Conservation (phyloP, 2,797 vertebrate species). For the Phaenicophaeus curvirostris region DNA sequence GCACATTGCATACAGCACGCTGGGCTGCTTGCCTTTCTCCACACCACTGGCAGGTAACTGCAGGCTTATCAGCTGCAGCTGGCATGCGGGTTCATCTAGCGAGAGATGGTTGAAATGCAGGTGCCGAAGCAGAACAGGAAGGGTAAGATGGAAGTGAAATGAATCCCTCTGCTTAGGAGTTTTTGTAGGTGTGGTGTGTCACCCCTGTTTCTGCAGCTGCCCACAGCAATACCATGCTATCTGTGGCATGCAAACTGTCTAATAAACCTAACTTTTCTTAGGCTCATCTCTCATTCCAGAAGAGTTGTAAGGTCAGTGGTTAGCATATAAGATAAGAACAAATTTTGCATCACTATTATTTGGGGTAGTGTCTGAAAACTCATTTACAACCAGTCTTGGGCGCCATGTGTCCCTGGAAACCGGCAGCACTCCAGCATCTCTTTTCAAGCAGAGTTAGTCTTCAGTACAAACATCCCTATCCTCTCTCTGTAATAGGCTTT, state of each 20-base stretch:
- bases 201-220: not conserved
- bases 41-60: not conserved
- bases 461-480: not conserved
- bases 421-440: not conserved
- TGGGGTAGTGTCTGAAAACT: not conserved
- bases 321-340: not conserved
- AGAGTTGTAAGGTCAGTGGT: not conserved
- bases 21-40: accelerated
- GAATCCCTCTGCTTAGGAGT: accelerated
- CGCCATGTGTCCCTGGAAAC: not conserved
- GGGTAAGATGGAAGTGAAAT: not conserved
- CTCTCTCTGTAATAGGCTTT: not conserved
- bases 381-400: not conserved
- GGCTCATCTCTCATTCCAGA: not conserved
- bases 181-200: not conserved
- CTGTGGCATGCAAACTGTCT: not conserved
- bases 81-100: accelerated
- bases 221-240: not conserved
- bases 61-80: not conserved
- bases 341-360: not conserved
- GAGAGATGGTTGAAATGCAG: not conserved
- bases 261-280: not conserved
- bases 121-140: not conserved
- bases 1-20: accelerated
- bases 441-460: not conserved